phyloP scores from a whole-genome alignment of 2,888 invertebrate species.

The Drosophila formosana region DNA sequence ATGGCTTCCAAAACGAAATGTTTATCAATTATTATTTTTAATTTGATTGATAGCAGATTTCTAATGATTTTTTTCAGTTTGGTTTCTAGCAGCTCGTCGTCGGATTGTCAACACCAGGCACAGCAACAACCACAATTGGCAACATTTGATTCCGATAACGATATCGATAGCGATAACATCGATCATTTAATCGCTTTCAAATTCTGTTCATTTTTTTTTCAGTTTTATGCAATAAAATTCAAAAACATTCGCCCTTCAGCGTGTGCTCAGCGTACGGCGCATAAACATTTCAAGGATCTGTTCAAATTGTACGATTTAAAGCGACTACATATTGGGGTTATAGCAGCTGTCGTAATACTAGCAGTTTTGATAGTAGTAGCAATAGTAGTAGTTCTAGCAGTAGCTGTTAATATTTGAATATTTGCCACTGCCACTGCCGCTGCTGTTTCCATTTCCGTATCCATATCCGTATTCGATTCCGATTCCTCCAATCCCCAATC shows the following conservation, averaged over 20 bases:
- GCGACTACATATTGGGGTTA: slow-evolving; percentile 66
- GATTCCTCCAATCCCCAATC: slow-evolving; percentile 23
- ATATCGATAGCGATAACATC: slow-evolving; percentile 23
- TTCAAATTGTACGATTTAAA: slow-evolving; percentile 69
- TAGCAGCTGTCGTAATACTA: slow-evolving; percentile 42
- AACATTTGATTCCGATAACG: slow-evolving; percentile 65
- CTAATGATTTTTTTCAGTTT: slow-evolving; percentile 13
- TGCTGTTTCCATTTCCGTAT: slow-evolving; percentile 29
- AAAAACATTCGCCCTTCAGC: slow-evolving; percentile 44
- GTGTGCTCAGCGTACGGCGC: slow-evolving; percentile 54
- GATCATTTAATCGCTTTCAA: slow-evolving; percentile 19
- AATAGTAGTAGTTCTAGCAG: slow-evolving; percentile 34
- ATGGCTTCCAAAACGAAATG: slow-evolving; percentile 42
- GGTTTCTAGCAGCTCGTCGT: slow-evolving; percentile 50
- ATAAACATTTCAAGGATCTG: slow-evolving; percentile 76
- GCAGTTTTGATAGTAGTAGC: slow-evolving; percentile 39
- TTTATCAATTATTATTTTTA: slow-evolving; percentile 18
- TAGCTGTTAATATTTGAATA: slow-evolving; percentile 12
- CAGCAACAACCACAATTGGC: slow-evolving; percentile 81
- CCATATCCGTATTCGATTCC: slow-evolving; percentile 5
- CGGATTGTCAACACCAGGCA: slow-evolving; percentile 68
- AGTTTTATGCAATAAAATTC: slow-evolving; percentile 72
- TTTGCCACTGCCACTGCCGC: background rate
- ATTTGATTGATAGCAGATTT: slow-evolving; percentile 1
- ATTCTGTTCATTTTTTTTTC: slow-evolving; percentile 35